Evolutionary conservation across 2,113 vertebrate genomes (phyloP).

Genomic region (Neopipo cinnamomea): DNA sequence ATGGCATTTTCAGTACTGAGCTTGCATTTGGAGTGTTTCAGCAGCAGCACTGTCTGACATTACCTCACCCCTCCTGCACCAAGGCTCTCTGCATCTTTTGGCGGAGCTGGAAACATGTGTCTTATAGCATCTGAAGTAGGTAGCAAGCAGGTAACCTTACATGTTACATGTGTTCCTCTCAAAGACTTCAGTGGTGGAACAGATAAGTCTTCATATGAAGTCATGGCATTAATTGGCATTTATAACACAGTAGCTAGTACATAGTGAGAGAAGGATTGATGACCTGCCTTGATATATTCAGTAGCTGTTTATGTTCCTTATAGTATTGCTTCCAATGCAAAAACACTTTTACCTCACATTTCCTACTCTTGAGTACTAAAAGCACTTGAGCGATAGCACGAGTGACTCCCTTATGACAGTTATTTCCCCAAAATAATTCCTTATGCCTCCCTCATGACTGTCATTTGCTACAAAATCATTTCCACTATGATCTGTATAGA

Average conservation of each 20-base stretch:
- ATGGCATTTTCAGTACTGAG: neutral
- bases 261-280: neutral
- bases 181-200: neutral
- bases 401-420: conserved; percentile 28
- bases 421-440: conserved; percentile 39
- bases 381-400: neutral
- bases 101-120: neutral
- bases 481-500: neutral
- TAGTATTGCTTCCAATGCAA: neutral
- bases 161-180: neutral
- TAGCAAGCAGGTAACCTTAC: neutral
- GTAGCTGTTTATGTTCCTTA: neutral
- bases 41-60: neutral
- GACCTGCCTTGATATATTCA: neutral
- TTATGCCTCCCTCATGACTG: conserved; percentile 29
- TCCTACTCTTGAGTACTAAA: conserved; percentile 1
- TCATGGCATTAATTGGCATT: neutral
- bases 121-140: neutral
- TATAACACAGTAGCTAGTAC: neutral
- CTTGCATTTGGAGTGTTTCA: neutral
- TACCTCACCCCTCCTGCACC: too few species aligned
- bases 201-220: neutral
- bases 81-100: neutral
- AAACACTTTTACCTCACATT: conserved; percentile 10
- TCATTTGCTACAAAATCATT: conserved; percentile 39